Conservation (phyloP, 30 jellyfish, hydroid and myxozoan genomes). For the Aurelia coerulea region DNA sequence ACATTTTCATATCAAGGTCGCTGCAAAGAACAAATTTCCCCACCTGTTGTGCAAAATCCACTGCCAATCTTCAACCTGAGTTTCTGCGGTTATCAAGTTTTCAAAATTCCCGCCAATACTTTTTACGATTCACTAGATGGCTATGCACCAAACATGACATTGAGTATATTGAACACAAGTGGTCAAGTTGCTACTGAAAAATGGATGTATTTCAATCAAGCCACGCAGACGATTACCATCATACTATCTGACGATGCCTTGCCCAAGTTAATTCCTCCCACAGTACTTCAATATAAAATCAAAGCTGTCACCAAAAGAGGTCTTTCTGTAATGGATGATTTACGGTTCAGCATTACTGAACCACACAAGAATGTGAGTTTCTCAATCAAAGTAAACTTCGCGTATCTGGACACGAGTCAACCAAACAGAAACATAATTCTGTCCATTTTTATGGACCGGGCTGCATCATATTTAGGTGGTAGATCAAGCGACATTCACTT, state of each 20-base stretch:
- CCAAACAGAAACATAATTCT: constrained; percentile 11
- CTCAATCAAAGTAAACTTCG: constrained; percentile 25
- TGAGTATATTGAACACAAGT: constrained; percentile 33
- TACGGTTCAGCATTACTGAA: constrained; percentile 39
- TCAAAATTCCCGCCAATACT: constrained; percentile 74
- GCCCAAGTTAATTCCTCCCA: constrained; percentile 9
- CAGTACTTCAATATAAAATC: constrained; percentile 27
- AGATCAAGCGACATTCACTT: constrained; percentile 17
- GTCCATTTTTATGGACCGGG: constrained; percentile 9
- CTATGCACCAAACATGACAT: constrained; percentile 58
- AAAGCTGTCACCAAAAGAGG: constrained; percentile 91
- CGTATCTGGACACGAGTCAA: constrained; percentile 24
- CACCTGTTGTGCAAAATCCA: constrained; percentile 80
- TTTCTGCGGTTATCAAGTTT: constrained; percentile 64
- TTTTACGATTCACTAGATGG: constrained; percentile 88
- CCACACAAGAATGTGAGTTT: constrained; percentile 61
- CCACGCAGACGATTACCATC: constrained; percentile 44
- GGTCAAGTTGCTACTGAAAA: constrained; percentile 29
- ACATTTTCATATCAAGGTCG: constrained; percentile 39
- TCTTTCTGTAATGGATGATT: constrained; percentile 35
- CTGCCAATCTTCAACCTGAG: constrained; percentile 51
- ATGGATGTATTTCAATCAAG: constrained; percentile 62
- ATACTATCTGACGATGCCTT: constrained; percentile 34
- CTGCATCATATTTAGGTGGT: constrained; percentile 27
- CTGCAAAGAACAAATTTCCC: constrained; percentile 60